Evolutionary conservation across 2,888 invertebrate genomes (phyloP), one percentile per base, ranked within the genome.

Genomic region (Dendrolimus pini): DNA sequence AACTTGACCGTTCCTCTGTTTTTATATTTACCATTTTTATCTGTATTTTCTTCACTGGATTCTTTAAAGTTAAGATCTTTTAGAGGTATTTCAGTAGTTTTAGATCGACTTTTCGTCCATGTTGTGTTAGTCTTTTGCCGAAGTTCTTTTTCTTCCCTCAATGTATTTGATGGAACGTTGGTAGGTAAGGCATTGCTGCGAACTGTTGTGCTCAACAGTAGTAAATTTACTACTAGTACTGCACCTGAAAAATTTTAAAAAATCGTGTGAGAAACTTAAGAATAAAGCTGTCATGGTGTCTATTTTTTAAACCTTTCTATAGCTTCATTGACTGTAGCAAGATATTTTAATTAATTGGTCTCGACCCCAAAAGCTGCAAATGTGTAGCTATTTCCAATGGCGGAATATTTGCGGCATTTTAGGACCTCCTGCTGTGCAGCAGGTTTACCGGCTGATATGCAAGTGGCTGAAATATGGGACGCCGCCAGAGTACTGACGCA

Each of bases 11-110:
- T 87, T 82, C 90, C 90, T 64, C 90, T 80, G 58, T 85, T 80
- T 72, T 89, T 90, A 62, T 88, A 86, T 77, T 89, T 90, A n/a
- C 83, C 84, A 72, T 89, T 89, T 72, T 88, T 87, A 52, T 89
- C 89, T 53, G 84, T 77, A 59, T 85, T 77, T 69, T 89, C 90
- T 68, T 89, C 89, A 12, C 77, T 79, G 6, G 82, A 73, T 56
- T 85, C 88, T 71, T 89, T 88, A 56, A 82, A 80, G 57, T 79
- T 82, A 52, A 90, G 68, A 71, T 90, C 90, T 58, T 90, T 90
- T 8, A 88, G 71, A 52, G 87, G 83, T 62, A 79, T 69, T 62
- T 90, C 88, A 41, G 78, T 81, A 41, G 72, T 72, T 61, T 81
- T 84, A 9, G 77, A 70, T 70, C 71, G 77, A 57, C 64, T 74